Conservation (phyloP, 2,797 vertebrate genomes). For the Lacerta viridis region DNA sequence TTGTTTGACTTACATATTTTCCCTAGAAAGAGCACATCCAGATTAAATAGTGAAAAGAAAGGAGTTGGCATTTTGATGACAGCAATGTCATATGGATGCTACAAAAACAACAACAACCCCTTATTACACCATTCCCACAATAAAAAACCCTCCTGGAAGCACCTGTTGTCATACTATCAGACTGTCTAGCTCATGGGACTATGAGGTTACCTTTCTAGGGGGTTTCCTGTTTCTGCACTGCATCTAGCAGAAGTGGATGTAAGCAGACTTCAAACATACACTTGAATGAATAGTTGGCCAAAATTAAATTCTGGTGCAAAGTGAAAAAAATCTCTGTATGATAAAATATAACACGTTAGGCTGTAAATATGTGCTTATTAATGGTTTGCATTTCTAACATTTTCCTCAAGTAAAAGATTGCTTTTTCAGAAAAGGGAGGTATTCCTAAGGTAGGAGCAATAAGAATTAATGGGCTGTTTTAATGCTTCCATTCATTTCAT, state of each 20-base stretch:
- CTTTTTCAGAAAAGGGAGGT: conserved; percentile 10
- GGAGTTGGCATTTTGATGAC: too few relatives aligned
- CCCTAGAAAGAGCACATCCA: too few relatives aligned
- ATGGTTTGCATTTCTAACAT: neutral
- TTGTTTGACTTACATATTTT: too few relatives aligned
- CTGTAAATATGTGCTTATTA: neutral
- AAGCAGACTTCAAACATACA: neutral
- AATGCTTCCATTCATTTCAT: conserved; percentile 22
- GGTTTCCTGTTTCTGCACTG: neutral
- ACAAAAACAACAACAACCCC: too few relatives aligned
- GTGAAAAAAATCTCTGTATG: neutral
- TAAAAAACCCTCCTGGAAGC: too few relatives aligned
- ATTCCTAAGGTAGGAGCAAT: neutral
- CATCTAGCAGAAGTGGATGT: neutral
- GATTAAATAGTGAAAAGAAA: too few relatives aligned
- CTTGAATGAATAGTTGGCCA: neutral
- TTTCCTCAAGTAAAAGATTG: neutral
- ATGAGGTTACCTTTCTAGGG: neutral
- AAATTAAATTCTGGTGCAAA: neutral
- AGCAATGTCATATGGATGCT: too few relatives aligned
- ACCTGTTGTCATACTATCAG: too few relatives aligned
- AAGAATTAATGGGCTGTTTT: conserved; percentile 24
- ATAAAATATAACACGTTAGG: neutral
- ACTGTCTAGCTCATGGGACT: too few relatives aligned
- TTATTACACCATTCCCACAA: too few relatives aligned